A percentile compares a stretch with the other conserved stretches of the same genome.
phyloP scores from a whole-genome alignment of 2,888 invertebrate genomes.

The Vesta saturnalis region DNA sequence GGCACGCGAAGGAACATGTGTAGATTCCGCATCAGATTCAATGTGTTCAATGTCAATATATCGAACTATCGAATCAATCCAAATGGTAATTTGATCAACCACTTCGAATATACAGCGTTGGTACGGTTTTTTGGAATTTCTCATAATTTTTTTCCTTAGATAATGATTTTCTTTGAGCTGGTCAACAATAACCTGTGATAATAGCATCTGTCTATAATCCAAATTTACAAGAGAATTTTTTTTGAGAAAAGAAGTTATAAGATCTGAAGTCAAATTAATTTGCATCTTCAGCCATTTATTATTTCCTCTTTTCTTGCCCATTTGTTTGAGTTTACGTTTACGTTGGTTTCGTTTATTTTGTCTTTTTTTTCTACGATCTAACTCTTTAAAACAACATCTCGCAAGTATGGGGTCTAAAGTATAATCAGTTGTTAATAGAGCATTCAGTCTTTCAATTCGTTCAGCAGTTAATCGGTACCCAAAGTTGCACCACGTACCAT shows the following conservation, averaged over 20 bases:
- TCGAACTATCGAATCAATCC: slow-evolving; percentile 53
- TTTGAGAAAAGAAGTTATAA: slow-evolving; percentile 50
- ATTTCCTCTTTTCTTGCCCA: slow-evolving; percentile 15
- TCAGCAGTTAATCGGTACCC: slow-evolving; percentile 47
- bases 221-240: slow-evolving; percentile 50
- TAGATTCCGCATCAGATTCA: slow-evolving; percentile 48
- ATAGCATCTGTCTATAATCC: slow-evolving; percentile 53
- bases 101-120: slow-evolving; percentile 46
- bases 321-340: slow-evolving; percentile 38
- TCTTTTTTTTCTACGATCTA: slow-evolving; percentile 47
- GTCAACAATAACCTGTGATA: slow-evolving; percentile 51
- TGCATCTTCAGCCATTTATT: slow-evolving; percentile 38
- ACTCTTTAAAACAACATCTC: slow-evolving; percentile 51
- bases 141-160: slow-evolving; percentile 45
- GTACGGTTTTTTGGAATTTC: slow-evolving; percentile 45
- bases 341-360: slow-evolving; percentile 27
- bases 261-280: slow-evolving; percentile 25
- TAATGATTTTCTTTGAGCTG: slow-evolving; percentile 33
- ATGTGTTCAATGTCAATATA: slow-evolving; percentile 53
- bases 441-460: slow-evolving; percentile 49
- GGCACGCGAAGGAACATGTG: slow-evolving; percentile 31
- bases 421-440: slow-evolving; percentile 52
- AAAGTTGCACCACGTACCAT: slow-evolving; percentile 52
- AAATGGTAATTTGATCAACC: slow-evolving; percentile 54
- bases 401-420: slow-evolving; percentile 54